Evolutionary conservation across 2,797 vertebrate species (phyloP).

Genomic region (Aulostomus chinensis): DNA sequence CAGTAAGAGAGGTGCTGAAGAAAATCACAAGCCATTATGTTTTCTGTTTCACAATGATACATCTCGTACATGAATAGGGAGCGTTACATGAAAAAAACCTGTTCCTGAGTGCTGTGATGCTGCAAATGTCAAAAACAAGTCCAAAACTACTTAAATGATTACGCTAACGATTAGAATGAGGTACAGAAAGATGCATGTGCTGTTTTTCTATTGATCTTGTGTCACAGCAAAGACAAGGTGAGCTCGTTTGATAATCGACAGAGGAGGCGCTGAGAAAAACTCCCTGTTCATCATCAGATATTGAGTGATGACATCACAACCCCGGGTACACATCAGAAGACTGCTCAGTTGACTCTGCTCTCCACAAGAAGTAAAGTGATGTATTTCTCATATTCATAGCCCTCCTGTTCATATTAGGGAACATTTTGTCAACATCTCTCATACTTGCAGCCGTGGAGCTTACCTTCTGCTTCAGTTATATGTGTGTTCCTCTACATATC

Average conservation of each 20-base stretch:
- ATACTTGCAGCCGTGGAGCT: not conserved
- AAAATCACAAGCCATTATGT: constrained; percentile 83
- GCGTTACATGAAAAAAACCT: constrained; percentile 23
- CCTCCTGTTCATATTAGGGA: constrained; percentile 36
- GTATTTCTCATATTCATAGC: constrained; percentile 34
- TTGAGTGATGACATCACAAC: constrained; percentile 59
- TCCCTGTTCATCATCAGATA: constrained; percentile 58
- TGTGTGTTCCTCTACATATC: no score
- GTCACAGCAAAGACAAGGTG: constrained; percentile 46
- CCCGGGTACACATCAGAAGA: constrained; percentile 38
- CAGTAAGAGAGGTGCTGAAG: constrained; percentile 67
- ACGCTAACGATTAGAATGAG: constrained; percentile 43
- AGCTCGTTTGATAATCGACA: constrained; percentile 54
- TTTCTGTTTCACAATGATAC: constrained; percentile 69
- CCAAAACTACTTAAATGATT: constrained; percentile 30
- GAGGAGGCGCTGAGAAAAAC: constrained; percentile 49
- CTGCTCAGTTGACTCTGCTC: constrained; percentile 35
- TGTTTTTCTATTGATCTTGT: constrained; percentile 55
- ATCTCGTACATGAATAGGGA: constrained; percentile 55
- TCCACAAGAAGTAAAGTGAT: constrained; percentile 29
- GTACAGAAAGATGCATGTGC: constrained; percentile 31
- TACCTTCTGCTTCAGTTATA: no score
- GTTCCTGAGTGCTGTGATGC: constrained; percentile 46
- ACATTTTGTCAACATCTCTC: constrained; percentile 28
- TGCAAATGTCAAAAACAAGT: constrained; percentile 51